Evolutionary conservation across 2,113 vertebrate species (phyloP).

Genomic region (Pelvicachromis taeniatus): DNA sequence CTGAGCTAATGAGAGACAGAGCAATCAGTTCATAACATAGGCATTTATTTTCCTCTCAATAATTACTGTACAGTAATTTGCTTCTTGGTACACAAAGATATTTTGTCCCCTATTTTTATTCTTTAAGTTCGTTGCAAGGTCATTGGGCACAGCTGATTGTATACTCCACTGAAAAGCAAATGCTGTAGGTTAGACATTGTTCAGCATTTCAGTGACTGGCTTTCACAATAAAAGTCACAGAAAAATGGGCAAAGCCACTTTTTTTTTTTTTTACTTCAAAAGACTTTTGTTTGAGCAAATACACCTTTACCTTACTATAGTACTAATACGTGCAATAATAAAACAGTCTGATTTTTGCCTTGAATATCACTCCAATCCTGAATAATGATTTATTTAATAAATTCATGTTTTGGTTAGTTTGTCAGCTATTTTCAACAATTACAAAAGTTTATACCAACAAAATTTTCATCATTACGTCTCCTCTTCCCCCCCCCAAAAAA

Average conservation of each 20-base stretch:
- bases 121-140: not conserved
- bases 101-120: not conserved
- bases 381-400: not conserved
- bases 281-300: not conserved
- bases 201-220: not conserved
- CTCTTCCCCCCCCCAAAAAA: too few species aligned
- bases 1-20: constrained; percentile 30
- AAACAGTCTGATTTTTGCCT: not conserved
- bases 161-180: not conserved
- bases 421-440: not conserved
- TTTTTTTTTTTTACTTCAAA: not conserved
- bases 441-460: not conserved
- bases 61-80: constrained; percentile 1
- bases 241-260: not conserved
- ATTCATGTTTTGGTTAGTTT: not conserved
- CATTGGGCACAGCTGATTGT: not conserved
- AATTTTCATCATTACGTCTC: not conserved
- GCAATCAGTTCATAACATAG: constrained; percentile 27
- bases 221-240: not conserved
- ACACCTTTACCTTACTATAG: too few species aligned
- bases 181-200: not conserved
- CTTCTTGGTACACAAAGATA: constrained; percentile 17
- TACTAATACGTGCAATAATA: not conserved
- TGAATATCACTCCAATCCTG: not conserved
- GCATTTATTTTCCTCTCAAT: constrained; percentile 11